Base-by-base conservation (phyloP, 2,113 vertebrate species). In the Oreochromis tanganicae region DNA sequence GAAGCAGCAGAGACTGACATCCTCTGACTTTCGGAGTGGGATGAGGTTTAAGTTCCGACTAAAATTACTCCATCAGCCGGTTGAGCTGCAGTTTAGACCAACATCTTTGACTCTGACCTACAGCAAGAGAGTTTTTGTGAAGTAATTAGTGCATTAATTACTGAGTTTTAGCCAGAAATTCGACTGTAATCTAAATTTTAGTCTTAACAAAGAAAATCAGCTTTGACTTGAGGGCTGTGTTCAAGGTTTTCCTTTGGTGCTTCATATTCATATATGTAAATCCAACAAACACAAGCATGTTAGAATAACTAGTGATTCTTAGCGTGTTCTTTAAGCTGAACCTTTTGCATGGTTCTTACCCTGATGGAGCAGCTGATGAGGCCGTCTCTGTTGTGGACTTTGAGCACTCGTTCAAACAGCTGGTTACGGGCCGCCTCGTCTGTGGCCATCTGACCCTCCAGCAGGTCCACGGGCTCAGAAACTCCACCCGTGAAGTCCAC, bases 331-430 rank as follows among this genome's bases (percentile, higher is more conserved):
- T 29, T 48, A 75, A 19, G 43, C 27, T 1, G 24, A 78, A 50
- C 4, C 6, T 19, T 63, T 6, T 0, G 10, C 21, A 24, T 8
- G 36, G 29, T 16, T 57, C 59, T n/a, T 80, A 99, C 99, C 96
- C 97, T 97, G 95, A 99, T 99, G 93, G 99, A 99, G 93, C 98
- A 98, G 90, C 99, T 99, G 96, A 99, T 98, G 73, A 99, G 98
- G 1, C 98, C 98, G 5, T 98, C 99, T 9, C 99, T 96, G 95
- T 97, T 97, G 92, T 99, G 97, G 24, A 99, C 98, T 92, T 99
- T 99, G 56, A 99, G 89, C 3, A 99, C 97, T 0, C 97, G 95
- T 88, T 99, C 98, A 3, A 99, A 99, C 86, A 99, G 97, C 75
- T 98, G 97, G 90, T 96, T 98, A 2, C 97, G 93, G 19, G 97